These are phyloP conservation scores for Amazona vittata DNA, from an alignment of 2,113 vertebrate species.

Conservation along the genomic window DNA sequence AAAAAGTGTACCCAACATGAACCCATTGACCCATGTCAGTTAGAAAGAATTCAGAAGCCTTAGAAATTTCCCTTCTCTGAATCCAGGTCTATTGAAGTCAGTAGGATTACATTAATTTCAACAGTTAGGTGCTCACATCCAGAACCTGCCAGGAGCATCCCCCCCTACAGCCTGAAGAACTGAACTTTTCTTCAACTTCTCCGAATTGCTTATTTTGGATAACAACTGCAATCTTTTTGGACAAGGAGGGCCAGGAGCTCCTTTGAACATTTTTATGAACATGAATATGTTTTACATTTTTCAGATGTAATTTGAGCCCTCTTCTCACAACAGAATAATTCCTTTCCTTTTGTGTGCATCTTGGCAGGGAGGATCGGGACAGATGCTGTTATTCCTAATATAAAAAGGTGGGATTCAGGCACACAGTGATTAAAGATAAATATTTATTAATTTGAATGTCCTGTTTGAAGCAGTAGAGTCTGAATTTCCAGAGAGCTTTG, in stretches of 20 bases:
- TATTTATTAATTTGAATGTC: conserved; percentile 26
- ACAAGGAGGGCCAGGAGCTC: neutral
- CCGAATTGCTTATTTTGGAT: neutral
- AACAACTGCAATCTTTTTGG: neutral
- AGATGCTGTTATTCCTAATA: neutral
- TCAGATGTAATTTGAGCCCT: neutral
- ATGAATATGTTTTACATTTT: neutral
- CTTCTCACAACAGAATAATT: neutral
- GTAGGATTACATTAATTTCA: neutral
- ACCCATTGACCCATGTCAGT: neutral
- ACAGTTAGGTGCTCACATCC: neutral
- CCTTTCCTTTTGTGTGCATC: neutral
- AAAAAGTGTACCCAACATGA: neutral
- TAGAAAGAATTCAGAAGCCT: neutral
- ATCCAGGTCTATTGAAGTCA: neutral
- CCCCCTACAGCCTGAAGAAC: neutral
- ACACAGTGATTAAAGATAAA: neutral
- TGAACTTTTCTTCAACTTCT: neutral
- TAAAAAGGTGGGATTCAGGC: neutral
- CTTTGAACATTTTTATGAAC: neutral
- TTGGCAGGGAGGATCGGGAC: neutral
- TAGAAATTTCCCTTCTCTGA: neutral
- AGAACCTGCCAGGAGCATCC: neutral
- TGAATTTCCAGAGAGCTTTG: neutral
- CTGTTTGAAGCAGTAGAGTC: neutral